Evolutionary conservation across 2,888 invertebrate species (phyloP).

Genomic region (Mythimna loreyi): DNA sequence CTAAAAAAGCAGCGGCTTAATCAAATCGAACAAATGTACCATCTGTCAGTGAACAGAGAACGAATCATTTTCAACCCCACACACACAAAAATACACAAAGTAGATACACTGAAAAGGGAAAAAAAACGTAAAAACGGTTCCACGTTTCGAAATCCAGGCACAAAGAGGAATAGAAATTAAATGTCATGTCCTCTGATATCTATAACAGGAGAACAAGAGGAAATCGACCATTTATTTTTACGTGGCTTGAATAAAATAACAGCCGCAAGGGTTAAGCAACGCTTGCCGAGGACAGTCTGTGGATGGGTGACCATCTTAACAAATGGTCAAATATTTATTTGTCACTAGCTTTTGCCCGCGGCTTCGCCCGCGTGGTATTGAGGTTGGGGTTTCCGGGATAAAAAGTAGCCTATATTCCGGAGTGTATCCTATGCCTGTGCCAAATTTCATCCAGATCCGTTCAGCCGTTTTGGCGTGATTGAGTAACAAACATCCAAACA

Average conservation of each 20-base stretch:
- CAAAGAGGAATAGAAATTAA: constrained; percentile 82
- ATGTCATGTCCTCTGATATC: constrained; percentile 73
- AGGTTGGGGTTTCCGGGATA: too few species aligned
- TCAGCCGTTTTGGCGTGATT: too few species aligned
- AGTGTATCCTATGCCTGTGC: too few species aligned
- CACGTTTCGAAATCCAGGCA: constrained; percentile 68
- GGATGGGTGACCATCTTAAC: too few species aligned
- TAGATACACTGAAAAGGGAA: constrained; percentile 62
- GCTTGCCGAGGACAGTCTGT: too few species aligned
- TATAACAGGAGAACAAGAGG: constrained; percentile 68
- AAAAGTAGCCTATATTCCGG: too few species aligned
- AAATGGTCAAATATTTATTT: too few species aligned
- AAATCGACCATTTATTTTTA: constrained; percentile 68
- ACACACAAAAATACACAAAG: constrained; percentile 40
- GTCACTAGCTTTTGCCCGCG: too few species aligned
- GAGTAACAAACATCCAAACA: too few species aligned
- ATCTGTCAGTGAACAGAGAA: constrained; percentile 62
- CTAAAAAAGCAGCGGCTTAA: background rate
- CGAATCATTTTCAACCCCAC: constrained; percentile 67
- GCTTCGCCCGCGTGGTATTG: too few species aligned
- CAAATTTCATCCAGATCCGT: too few species aligned
- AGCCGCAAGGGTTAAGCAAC: too few species aligned
- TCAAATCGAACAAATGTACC: constrained; percentile 40
- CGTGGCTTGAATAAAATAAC: constrained; percentile 14
- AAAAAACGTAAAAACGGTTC: constrained; percentile 70